Base-by-base conservation (phyloP, 2,888 invertebrate genomes). In the Tuberolachnus salignus region DNA sequence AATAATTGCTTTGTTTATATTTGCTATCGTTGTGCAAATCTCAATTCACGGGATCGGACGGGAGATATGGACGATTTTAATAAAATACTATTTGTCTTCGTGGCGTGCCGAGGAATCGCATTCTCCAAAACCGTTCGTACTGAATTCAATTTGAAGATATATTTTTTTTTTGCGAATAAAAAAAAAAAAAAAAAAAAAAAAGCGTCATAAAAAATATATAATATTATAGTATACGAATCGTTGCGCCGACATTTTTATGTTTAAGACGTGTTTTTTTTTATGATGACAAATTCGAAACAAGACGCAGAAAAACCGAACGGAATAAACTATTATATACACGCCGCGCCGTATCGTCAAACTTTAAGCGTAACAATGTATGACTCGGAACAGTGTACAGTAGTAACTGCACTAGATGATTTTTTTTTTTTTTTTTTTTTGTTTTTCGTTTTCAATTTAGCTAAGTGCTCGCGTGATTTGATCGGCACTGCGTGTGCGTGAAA, bases 371-470 rank as follows among this genome's bases (percentile, higher is more conserved):
- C 49, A 34, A 34, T 19, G 19, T 49, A n/a, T 26, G n/a, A 46
- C 44, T 55, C 55, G 3, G 23, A 44, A 46, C 57, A 19, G 13
- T n/a, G 23, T 23, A 46, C 57, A 19, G 13, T n/a, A 21, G 8
- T 34, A 34, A 34, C 6, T 34, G 34, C 34, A 6, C 3, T 34
- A 34, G 34, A 34, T 6, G 34, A 6, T 34, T n/a, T 49, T 46
- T 14, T n/a, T n/a, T n/a, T n/a, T n/a, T n/a, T n/a, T n/a, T n/a
- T n/a, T n/a, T n/a, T n/a, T n/a, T n/a, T n/a, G n/a, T n/a, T n/a
- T 57, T 57, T 23, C 26, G 49, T 44, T 19, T 14, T 59, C 61
- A 72, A 72, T 72, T 72, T 49, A 72, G 72, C 49, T 46, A 49
- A 72, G 72, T 72, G 72, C 26, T 72, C 19, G 26, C 23, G n/a